phyloP scores from a whole-genome alignment of 2,797 vertebrate genomes.

The Gymnothorax javanicus region DNA sequence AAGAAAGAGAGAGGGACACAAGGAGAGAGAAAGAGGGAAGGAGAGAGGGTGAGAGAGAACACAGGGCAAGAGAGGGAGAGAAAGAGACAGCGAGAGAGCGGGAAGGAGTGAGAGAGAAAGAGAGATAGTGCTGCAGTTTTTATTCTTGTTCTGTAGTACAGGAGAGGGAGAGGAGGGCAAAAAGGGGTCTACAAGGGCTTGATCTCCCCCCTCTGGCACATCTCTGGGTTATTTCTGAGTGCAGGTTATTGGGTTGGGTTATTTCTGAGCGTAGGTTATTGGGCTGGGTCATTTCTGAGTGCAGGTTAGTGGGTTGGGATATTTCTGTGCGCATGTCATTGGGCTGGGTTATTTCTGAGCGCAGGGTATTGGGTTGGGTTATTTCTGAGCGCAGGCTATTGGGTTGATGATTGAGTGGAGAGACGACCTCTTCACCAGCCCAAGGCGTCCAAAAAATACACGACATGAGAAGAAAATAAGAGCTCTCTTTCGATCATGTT shows the following conservation, averaged over 20 bases:
- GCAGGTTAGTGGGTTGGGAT: no score
- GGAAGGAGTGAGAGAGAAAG: not conserved
- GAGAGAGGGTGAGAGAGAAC: not conserved
- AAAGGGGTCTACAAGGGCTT: conserved; percentile 18
- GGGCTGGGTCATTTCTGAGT: no score
- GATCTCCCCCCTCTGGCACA: not conserved
- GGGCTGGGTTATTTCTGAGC: no score
- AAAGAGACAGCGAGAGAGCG: not conserved
- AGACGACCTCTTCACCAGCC: conserved; percentile 37
- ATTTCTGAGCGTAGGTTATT: no score
- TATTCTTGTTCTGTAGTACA: not conserved
- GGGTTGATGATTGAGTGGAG: conserved; percentile 25
- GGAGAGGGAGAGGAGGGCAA: not conserved
- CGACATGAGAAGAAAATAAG: not conserved
- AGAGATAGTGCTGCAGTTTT: not conserved
- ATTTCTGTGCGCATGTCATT: no score
- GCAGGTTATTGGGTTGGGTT: conserved; percentile 27
- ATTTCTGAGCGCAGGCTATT: conserved; percentile 23
- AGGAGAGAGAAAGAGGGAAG: not conserved
- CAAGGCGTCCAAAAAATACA: conserved; percentile 18
- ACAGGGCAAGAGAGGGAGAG: not conserved
- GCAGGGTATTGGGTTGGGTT: no score
- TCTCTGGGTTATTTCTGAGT: conserved; percentile 37
- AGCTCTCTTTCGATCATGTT: conserved; percentile 39
- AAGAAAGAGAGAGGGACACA: not conserved